A percentile compares a stretch with the other conserved stretches of the same genome.
phyloP scores from a whole-genome alignment of 37 sponge, comb jelly and placozoan genomes.

The Oscarella lobularis region DNA sequence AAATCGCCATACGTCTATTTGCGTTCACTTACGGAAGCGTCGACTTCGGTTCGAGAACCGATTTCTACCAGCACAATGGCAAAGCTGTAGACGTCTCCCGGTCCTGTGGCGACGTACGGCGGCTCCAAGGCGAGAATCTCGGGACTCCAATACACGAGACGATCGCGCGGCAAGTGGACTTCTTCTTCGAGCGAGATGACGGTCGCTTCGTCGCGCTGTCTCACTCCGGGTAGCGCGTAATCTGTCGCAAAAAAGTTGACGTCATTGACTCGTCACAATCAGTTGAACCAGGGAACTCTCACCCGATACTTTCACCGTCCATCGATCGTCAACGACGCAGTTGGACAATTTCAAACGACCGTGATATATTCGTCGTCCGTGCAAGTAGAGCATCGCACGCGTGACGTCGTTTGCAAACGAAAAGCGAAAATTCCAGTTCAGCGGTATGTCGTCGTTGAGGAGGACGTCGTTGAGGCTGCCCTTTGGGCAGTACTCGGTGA shows the following conservation, averaged over 20 bases:
- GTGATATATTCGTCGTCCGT: conserved; percentile 44
- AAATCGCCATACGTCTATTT: no score
- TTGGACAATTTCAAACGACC: conserved; percentile 67
- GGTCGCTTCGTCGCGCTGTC: not conserved
- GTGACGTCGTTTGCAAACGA: conserved; percentile 78
- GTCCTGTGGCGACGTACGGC: not conserved
- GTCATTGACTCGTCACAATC: no score
- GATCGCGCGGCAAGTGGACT: not conserved
- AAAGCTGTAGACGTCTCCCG: conserved; percentile 54
- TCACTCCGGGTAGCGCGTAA: not conserved
- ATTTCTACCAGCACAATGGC: conserved; percentile 59
- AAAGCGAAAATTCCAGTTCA: conserved; percentile 83
- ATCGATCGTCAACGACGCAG: conserved; percentile 83
- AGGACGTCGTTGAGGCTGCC: conserved; percentile 88
- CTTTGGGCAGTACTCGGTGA: conserved; percentile 85
- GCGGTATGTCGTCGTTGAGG: conserved; percentile 79
- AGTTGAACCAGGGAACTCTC: not conserved
- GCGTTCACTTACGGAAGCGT: not conserved
- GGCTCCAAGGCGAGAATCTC: not conserved
- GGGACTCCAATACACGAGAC: not conserved
- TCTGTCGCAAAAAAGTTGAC: no score
- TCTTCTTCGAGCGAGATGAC: not conserved
- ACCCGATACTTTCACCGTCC: conserved; percentile 86
- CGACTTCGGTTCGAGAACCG: not conserved
- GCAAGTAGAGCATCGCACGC: conserved; percentile 68